Evolutionary conservation across 2,797 vertebrate genomes (phyloP).

Genomic region (Sarcophilus harrisii): DNA sequence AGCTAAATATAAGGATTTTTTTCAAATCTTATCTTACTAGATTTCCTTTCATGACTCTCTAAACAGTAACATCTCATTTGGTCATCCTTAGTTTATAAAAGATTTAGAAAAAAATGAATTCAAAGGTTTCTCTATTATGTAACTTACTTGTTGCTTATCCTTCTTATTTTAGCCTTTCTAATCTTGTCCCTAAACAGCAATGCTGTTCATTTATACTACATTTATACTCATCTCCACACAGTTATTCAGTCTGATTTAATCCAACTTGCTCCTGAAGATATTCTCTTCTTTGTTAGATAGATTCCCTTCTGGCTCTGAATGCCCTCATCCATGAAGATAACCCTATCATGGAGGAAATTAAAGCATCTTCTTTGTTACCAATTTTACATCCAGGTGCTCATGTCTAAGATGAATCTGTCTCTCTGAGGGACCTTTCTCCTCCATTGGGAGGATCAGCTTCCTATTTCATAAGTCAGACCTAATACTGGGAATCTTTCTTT

Average conservation of each 20-base stretch:
- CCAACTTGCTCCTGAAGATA: neutral
- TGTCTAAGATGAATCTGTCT: neutral
- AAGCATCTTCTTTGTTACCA: slow-evolving; percentile 9
- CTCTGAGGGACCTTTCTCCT: neutral
- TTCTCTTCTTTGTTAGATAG: neutral
- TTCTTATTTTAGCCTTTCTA: neutral
- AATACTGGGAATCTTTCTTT: neutral
- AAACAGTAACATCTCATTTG: neutral
- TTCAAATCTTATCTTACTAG: neutral
- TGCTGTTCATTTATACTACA: neutral
- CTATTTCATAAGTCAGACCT: neutral
- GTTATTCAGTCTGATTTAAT: neutral
- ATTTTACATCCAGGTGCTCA: neutral
- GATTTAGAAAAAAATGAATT: neutral
- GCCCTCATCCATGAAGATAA: slow-evolving; percentile 7
- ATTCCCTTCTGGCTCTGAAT: neutral
- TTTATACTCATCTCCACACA: neutral
- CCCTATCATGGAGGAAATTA: neutral
- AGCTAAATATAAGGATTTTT: neutral
- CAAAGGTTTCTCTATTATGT: neutral
- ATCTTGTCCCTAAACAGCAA: neutral
- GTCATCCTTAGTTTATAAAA: neutral
- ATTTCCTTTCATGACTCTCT: neutral
- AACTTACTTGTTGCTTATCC: neutral
- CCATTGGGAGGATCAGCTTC: neutral